Evolutionary conservation across 2,888 invertebrate species (phyloP).

Genomic region (Metopia argyrocephala): DNA sequence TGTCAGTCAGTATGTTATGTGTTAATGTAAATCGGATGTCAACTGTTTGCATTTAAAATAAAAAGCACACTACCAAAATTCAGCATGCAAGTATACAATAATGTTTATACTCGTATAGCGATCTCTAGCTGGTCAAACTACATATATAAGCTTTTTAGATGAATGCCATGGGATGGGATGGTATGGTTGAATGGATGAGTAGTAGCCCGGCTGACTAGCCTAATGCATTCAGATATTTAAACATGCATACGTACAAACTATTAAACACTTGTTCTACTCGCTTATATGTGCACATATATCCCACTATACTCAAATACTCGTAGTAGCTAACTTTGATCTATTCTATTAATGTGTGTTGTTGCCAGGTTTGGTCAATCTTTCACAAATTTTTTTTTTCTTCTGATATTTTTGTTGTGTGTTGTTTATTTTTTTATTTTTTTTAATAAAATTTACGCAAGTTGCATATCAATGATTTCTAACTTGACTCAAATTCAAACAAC

Average conservation of each 20-base stretch:
- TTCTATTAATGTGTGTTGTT: background rate
- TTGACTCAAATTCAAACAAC: constrained; percentile 31
- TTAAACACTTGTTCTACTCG: constrained; percentile 64
- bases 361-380: constrained; percentile 21
- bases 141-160: constrained; percentile 46
- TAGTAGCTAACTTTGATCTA: background rate
- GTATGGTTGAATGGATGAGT: background rate
- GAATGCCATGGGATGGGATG: too few relatives aligned
- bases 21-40: constrained; percentile 78
- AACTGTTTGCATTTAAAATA: constrained; percentile 63
- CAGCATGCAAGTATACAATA: constrained; percentile 2
- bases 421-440: too few relatives aligned
- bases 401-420: background rate
- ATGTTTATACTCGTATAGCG: constrained; percentile 15
- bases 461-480: constrained; percentile 71
- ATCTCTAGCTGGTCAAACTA: constrained; percentile 38
- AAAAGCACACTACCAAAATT: constrained; percentile 24
- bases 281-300: background rate
- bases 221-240: constrained; percentile 34
- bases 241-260: background rate
- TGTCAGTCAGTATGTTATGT: constrained; percentile 55
- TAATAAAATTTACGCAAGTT: constrained; percentile 69
- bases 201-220: constrained; percentile 39
- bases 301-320: too few relatives aligned
- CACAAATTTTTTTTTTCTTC: constrained; percentile 55